These are phyloP conservation scores for Numida meleagris DNA, from an alignment of 2,113 vertebrate species.

Conservation along the genomic window DNA sequence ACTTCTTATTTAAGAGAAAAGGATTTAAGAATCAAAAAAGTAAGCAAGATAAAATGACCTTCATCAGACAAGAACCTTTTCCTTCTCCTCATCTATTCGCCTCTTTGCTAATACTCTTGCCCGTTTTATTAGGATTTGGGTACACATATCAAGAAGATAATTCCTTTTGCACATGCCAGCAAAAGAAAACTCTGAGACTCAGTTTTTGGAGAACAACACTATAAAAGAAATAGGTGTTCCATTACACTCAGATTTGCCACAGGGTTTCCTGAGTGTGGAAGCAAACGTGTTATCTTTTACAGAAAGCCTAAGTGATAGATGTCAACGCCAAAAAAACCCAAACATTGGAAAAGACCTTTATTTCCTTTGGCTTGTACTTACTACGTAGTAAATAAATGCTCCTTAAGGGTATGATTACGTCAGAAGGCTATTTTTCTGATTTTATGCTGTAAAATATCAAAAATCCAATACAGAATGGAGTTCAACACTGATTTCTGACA, in stretches of 20 bases:
- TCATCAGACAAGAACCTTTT: neutral
- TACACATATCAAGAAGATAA: neutral
- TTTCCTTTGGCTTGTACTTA: neutral
- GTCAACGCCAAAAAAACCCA: neutral
- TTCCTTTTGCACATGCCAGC: neutral
- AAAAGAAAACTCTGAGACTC: neutral
- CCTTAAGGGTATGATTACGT: neutral
- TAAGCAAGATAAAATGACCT: neutral
- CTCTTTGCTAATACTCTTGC: neutral
- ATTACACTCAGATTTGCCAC: neutral
- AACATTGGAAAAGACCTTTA: neutral
- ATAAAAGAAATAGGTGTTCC: neutral
- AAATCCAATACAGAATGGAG: neutral
- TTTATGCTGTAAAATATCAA: neutral
- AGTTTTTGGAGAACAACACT: neutral
- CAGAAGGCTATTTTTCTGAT: neutral
- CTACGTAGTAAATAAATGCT: neutral
- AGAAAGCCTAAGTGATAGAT: neutral
- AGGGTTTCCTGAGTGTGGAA: neutral
- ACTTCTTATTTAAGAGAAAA: neutral
- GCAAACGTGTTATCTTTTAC: neutral
- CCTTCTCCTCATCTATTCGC: neutral
- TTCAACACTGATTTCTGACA: neutral
- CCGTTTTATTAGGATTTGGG: neutral
- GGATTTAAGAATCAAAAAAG: neutral